Conservation (phyloP, 2,888 invertebrate species). For the Cinara cedri region DNA sequence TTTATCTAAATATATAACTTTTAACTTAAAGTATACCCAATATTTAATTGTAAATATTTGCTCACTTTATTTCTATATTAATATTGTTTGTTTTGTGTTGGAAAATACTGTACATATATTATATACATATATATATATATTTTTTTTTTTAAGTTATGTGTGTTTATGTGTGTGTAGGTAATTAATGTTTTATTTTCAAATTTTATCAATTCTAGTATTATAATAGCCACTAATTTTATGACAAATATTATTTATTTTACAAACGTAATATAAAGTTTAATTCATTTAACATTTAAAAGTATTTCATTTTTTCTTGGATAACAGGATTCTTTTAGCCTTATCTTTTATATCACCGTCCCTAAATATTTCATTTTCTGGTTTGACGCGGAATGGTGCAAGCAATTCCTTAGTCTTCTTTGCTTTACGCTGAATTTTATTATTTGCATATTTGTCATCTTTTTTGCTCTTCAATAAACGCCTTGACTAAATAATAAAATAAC, state of each 20-base stretch:
- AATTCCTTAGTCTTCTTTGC: slow-evolving; percentile 76
- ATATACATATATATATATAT: neutral
- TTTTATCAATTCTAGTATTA: slow-evolving; percentile 43
- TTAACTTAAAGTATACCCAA: neutral
- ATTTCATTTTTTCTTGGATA: neutral
- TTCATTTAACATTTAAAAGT: slow-evolving; percentile 7
- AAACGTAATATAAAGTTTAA: too few species aligned
- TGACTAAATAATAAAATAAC: slow-evolving; percentile 64
- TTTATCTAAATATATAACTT: neutral
- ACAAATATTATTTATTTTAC: neutral
- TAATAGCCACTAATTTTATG: too few species aligned
- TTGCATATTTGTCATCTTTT: slow-evolving; percentile 78
- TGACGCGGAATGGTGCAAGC: slow-evolving; percentile 74
- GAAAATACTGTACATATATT: slow-evolving; percentile 21
- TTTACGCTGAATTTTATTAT: slow-evolving; percentile 80
- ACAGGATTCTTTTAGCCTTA: slow-evolving; percentile 13
- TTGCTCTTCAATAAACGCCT: slow-evolving; percentile 74
- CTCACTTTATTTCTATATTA: slow-evolving; percentile 9
- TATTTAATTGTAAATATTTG: slow-evolving; percentile 36
- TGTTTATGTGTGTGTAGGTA: slow-evolving; percentile 25
- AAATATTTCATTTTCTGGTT: slow-evolving; percentile 78
- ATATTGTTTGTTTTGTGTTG: slow-evolving; percentile 38
- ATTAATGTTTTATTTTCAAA: slow-evolving; percentile 52
- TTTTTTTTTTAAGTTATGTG: slow-evolving; percentile 11
- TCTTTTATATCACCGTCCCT: slow-evolving; percentile 69